These are phyloP conservation scores for Sternarchorhynchus goeldii DNA, from an alignment of 2,797 vertebrate genomes.

Conservation along the genomic window DNA sequence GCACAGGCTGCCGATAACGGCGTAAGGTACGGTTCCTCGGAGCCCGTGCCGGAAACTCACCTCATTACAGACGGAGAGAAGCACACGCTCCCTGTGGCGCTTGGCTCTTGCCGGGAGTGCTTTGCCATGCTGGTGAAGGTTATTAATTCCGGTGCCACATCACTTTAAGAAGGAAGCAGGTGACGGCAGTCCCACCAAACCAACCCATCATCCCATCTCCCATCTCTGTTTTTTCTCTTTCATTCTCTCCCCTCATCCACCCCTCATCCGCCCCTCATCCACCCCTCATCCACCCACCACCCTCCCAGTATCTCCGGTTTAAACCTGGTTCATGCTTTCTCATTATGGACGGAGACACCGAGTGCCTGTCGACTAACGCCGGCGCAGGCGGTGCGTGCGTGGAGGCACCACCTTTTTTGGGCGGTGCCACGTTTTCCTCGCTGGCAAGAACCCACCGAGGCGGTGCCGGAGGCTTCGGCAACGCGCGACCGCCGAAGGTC, in stretches of 20 bases:
- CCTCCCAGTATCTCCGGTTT: constrained; percentile 11
- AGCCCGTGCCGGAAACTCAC: constrained; percentile 6
- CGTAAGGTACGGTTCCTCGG: background rate
- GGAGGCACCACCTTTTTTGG: too few species aligned
- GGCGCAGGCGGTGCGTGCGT: background rate
- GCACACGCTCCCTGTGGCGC: constrained; percentile 12
- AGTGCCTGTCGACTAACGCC: background rate
- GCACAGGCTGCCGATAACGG: background rate
- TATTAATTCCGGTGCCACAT: constrained; percentile 65
- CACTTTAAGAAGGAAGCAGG: constrained; percentile 70
- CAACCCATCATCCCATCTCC: background rate
- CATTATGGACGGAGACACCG: background rate
- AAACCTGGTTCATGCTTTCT: background rate
- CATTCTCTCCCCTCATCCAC: constrained; percentile 1
- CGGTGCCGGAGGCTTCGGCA: too few species aligned
- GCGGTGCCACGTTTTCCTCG: too few species aligned
- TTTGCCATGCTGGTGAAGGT: constrained; percentile 63
- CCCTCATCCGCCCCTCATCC: too few species aligned
- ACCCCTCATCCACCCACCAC: too few species aligned
- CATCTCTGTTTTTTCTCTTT: constrained; percentile 35
- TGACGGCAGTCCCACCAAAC: constrained; percentile 66
- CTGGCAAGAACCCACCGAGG: too few species aligned
- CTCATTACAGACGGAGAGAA: constrained; percentile 30
- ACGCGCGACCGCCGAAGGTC: too few species aligned
- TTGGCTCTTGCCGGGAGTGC: constrained; percentile 58